These are phyloP conservation scores for Indicator indicator DNA, from an alignment of 2,113 vertebrate genomes.

Conservation along the genomic window DNA sequence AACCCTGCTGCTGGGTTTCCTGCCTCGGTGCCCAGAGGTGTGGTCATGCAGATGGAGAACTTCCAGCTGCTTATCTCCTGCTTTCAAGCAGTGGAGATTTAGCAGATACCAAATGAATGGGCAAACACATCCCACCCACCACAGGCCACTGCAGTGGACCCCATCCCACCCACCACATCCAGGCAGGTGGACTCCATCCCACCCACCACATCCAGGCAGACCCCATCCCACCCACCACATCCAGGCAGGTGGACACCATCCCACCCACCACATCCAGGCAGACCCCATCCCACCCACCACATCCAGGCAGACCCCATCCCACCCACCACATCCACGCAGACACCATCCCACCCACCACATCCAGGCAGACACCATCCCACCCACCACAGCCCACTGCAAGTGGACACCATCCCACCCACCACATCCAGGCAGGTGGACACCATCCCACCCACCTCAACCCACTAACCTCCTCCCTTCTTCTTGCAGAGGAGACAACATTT, in stretches of 20 bases:
- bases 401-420: no score
- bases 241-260: no score
- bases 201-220: no score
- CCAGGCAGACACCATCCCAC: not conserved
- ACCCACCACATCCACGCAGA: no score
- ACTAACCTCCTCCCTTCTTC: conserved; percentile 8
- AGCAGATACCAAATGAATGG: not conserved
- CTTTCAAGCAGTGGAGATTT: not conserved
- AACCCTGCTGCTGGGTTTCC: not conserved
- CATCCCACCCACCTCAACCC: not conserved
- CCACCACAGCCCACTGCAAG: no score
- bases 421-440: no score
- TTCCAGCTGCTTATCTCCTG: not conserved
- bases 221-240: not conserved
- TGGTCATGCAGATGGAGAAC: rapidly evolving
- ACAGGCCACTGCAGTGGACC: no score
- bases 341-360: not conserved
- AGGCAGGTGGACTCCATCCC: not conserved
- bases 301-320: no score
- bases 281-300: not conserved
- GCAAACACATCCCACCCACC: not conserved
- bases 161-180: not conserved
- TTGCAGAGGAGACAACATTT: conserved; percentile 94
- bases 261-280: no score
- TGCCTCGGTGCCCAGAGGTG: not conserved